Evolutionary conservation across 2,888 invertebrate genomes (phyloP).

Genomic region (Leucozona laternaria): DNA sequence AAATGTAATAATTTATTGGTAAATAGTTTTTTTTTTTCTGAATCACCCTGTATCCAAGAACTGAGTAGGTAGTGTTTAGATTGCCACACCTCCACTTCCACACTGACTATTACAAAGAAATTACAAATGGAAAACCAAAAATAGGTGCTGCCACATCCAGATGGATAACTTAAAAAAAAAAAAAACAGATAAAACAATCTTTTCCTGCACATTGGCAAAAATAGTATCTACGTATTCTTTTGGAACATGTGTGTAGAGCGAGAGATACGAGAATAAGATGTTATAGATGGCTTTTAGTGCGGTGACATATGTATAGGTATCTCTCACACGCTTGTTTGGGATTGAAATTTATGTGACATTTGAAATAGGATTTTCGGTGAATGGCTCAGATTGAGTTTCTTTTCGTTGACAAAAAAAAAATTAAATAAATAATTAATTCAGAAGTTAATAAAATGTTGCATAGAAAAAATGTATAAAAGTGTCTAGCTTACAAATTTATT

Average conservation of each 20-base stretch:
- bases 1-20: background rate
- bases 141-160: conserved; percentile 18
- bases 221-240: background rate
- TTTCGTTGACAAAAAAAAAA: background rate
- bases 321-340: background rate
- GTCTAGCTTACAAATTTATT: background rate
- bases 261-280: conserved; percentile 1
- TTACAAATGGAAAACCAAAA: conserved; percentile 8
- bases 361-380: conserved; percentile 15
- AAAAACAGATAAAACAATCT: background rate
- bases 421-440: background rate
- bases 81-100: conserved; percentile 30
- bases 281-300: conserved; percentile 28
- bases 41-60: background rate
- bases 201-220: conserved; percentile 10
- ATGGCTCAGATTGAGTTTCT: background rate
- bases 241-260: background rate
- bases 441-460: background rate
- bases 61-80: background rate
- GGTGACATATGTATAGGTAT: conserved; percentile 40
- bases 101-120: conserved; percentile 9
- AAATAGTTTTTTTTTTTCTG: background rate
- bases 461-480: background rate
- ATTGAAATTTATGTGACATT: conserved; percentile 40
- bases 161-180: background rate